Evolutionary conservation across 2,113 vertebrate genomes (phyloP).

Genomic region (Polypterus senegalus): DNA sequence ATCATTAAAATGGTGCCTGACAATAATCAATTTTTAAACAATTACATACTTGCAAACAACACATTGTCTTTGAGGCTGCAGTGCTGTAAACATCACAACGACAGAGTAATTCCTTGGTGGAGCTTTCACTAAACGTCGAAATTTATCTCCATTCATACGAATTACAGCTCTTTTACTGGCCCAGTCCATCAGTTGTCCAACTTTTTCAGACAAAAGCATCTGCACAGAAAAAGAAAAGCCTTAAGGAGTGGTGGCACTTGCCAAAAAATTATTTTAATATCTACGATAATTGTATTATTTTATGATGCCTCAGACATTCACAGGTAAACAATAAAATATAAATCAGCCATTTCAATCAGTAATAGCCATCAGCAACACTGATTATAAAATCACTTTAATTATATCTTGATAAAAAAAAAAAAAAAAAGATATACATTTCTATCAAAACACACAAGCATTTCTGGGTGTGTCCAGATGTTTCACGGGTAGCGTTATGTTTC

Average conservation of each 20-base stretch:
- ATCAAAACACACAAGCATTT: no score
- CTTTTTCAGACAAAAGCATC: slow-evolving; percentile 88
- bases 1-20: no score
- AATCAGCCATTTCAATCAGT: not conserved
- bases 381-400: not conserved
- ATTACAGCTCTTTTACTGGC: slow-evolving; percentile 79
- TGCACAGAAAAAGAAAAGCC: slow-evolving; percentile 29
- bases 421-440: no score
- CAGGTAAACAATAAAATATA: not conserved
- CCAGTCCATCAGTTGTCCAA: slow-evolving; percentile 92
- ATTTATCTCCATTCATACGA: slow-evolving; percentile 91
- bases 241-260: slow-evolving; percentile 1
- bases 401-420: no score
- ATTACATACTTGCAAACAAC: slow-evolving; percentile 77
- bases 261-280: not conserved
- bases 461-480: no score
- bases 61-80: slow-evolving; percentile 89
- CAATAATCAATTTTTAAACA: not conserved
- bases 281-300: not conserved
- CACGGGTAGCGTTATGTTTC: no score
- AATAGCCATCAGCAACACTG: not conserved
- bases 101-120: slow-evolving; percentile 91
- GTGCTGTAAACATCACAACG: slow-evolving; percentile 92
- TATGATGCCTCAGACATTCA: no score
- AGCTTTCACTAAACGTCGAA: slow-evolving; percentile 83